phyloP scores from a whole-genome alignment of 2,888 invertebrate genomes.

The Yponomeuta cagnagella region DNA sequence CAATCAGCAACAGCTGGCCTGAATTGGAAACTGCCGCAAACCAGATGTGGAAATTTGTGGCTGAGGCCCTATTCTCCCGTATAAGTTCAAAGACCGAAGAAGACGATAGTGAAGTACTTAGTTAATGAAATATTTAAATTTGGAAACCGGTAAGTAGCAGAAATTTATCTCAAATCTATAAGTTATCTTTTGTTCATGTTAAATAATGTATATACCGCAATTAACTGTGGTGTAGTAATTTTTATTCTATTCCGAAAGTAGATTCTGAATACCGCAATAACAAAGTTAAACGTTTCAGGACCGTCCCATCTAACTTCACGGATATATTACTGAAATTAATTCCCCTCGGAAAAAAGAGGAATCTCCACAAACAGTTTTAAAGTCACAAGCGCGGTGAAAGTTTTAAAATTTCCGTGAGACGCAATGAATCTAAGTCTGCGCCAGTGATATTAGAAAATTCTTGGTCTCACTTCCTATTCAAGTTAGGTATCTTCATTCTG shows the following conservation, averaged over 20 bases:
- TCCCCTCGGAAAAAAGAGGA: background rate
- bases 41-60: too few relatives aligned
- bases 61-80: too few relatives aligned
- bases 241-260: background rate
- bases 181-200: too few relatives aligned
- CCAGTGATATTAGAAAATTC: background rate
- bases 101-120: too few relatives aligned
- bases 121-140: too few relatives aligned
- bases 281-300: background rate
- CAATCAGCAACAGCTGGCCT: too few relatives aligned
- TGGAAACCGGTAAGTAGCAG: too few relatives aligned
- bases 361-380: background rate
- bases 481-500: background rate
- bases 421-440: background rate
- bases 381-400: background rate
- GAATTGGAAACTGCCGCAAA: too few relatives aligned
- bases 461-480: background rate
- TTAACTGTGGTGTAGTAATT: too few relatives aligned
- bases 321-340: conserved; percentile 1
- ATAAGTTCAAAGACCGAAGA: too few relatives aligned
- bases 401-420: background rate
- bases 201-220: too few relatives aligned
- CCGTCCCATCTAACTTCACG: background rate
- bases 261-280: background rate
- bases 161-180: too few relatives aligned